Conservation (phyloP, 2,113 vertebrate species). For the Saccopteryx bilineata region DNA sequence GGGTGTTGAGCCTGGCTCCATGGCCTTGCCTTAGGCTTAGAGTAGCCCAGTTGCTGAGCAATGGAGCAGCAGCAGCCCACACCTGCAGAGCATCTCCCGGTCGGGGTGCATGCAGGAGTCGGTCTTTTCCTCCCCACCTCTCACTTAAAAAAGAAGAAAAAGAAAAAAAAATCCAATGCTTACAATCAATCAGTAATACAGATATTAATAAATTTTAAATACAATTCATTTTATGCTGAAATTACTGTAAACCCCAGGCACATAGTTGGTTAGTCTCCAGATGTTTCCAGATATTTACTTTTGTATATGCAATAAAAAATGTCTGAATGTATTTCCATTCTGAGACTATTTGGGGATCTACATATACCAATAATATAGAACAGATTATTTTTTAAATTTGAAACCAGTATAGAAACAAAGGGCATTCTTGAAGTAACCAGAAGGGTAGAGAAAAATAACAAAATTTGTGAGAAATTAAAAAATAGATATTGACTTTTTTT, state of each 20-base stretch:
- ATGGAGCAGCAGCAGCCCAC: too few relatives aligned
- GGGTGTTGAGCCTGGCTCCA: too few relatives aligned
- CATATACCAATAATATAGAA: neutral
- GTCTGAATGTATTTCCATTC: neutral
- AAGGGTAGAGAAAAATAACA: neutral
- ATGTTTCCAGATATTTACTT: slow-evolving; percentile 5
- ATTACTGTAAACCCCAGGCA: slow-evolving; percentile 3
- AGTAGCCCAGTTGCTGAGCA: too few relatives aligned
- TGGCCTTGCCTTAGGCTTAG: too few relatives aligned
- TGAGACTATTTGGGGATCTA: neutral
- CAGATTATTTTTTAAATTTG: neutral
- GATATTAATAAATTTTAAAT: neutral
- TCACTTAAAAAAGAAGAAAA: too few relatives aligned
- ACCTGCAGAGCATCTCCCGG: too few relatives aligned
- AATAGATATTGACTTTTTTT: neutral
- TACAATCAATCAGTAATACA: neutral
- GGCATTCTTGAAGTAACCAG: neutral
- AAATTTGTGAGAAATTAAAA: neutral
- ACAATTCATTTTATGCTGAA: neutral
- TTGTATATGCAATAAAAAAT: neutral
- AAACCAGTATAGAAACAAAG: neutral
- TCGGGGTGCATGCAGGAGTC: too few relatives aligned
- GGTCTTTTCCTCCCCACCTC: too few relatives aligned
- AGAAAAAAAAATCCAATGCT: neutral
- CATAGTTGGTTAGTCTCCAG: neutral